phyloP scores from a whole-genome alignment of 2,888 invertebrate species.

The Tetragonula carbonaria region DNA sequence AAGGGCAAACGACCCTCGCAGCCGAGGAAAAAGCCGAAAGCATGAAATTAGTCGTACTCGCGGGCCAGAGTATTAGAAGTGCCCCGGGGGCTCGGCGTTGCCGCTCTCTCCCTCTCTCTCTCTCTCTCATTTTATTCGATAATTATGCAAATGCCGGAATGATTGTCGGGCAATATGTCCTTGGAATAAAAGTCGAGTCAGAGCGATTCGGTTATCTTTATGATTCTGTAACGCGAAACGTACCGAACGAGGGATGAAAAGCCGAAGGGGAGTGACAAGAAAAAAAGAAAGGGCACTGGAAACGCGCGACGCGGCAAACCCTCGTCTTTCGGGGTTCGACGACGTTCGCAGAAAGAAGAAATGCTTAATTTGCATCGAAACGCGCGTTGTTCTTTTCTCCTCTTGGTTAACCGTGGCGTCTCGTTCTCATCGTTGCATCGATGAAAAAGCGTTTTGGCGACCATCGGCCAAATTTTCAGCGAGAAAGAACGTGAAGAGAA shows the following conservation, averaged over 20 bases:
- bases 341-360: constrained; percentile 69
- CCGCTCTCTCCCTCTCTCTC: constrained; percentile 1
- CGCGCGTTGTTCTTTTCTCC: constrained; percentile 66
- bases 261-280: constrained; percentile 49
- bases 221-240: constrained; percentile 75
- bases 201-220: constrained; percentile 83
- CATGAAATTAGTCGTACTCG: constrained; percentile 79
- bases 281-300: constrained; percentile 9
- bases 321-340: constrained; percentile 9
- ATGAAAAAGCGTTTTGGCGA: background rate
- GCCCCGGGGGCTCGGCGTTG: constrained; percentile 57
- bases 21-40: constrained; percentile 69
- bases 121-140: constrained; percentile 80
- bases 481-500: background rate
- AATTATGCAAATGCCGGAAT: constrained; percentile 83
- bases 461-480: background rate
- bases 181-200: constrained; percentile 80
- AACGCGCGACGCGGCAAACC: constrained; percentile 23
- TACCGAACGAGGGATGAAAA: constrained; percentile 53
- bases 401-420: background rate
- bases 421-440: too few relatives aligned
- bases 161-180: constrained; percentile 84
- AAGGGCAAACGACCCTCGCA: constrained; percentile 45
- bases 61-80: constrained; percentile 65
- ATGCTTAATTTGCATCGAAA: constrained; percentile 83